Evolutionary conservation across 92 coral and sea anemone genomes (phyloP), one percentile per base, ranked within the genome.

Genomic region (Phenganax subtilis): DNA sequence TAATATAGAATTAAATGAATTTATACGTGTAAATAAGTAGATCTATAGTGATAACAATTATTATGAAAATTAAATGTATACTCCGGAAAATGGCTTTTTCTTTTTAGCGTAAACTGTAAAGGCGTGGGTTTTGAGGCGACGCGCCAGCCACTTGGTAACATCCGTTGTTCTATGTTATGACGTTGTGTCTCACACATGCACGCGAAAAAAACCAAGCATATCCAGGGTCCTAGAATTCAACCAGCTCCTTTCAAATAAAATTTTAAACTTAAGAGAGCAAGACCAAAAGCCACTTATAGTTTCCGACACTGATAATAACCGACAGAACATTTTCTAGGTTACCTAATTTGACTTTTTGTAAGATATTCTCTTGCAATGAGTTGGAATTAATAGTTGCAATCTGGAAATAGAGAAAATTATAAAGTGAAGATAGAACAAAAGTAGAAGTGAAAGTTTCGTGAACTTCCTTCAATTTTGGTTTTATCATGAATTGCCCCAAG

Each of bases 91-190:
- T 30, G 56, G 20, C n/a, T 76, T 29, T 76, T 76, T 54, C 62
- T 15, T n/a, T 55, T 57, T 76, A 14, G 20, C 60, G 12, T 76
- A 59, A 57, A 28, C 30, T 52, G 81, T 27, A 59, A 57, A 76
- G 69, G 74, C 83, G 83, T 63, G 83, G 83, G 83, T 31, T 44
- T 14, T 62, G 65, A 51, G n/a, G 51, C 30, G 83, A 79, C 73
- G 83, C 74, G 74, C 74, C 74, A 63, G 27, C 17, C 57, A 79
- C 82, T 78, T 53, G 73, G n/a, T 8, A 78, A 61, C 83, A 60
- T 79, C 83, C 83, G 72, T 65, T 64, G 61, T 60, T 31, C 60
- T 9, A 4, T n/a, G 12, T 10, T 62, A 17, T 54, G 56, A 61
- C 54, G 64, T 44, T 76, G 17, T 51, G 12, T 25, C 27, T 44